Evolutionary conservation across 1,140 invertebrate species (phyloP).

Genomic region (Spodoptera frugiperda): DNA sequence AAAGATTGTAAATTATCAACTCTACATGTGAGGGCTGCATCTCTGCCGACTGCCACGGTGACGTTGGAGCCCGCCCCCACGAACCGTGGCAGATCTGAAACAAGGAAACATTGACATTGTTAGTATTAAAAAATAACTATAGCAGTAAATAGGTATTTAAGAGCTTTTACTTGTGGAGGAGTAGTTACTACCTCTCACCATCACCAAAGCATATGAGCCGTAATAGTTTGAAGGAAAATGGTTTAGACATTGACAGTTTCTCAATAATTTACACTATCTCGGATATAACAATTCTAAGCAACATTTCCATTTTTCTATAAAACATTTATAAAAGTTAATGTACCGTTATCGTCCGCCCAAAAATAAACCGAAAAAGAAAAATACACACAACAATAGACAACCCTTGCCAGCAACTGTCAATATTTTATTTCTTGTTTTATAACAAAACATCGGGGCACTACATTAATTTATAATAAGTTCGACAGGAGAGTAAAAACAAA

Average conservation of each 20-base stretch:
- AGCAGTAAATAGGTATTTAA: not conserved
- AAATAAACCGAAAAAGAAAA: too few relatives aligned
- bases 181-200: too few relatives aligned
- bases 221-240: too few relatives aligned
- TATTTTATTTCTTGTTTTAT: not conserved
- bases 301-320: too few relatives aligned
- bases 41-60: conserved; percentile 90
- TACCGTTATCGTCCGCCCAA: too few relatives aligned
- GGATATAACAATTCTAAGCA: too few relatives aligned
- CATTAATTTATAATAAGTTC: conserved; percentile 14
- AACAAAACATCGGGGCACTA: not conserved
- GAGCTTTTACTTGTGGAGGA: too few relatives aligned
- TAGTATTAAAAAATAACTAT: not conserved
- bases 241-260: too few relatives aligned
- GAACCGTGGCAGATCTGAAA: conserved; percentile 90
- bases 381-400: too few relatives aligned
- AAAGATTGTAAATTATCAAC: conserved; percentile 91
- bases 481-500: conserved; percentile 3
- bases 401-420: not conserved
- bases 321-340: too few relatives aligned
- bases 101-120: conserved; percentile 40
- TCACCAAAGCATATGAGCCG: too few relatives aligned
- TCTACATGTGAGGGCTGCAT: conserved; percentile 90
- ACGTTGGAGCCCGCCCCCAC: conserved; percentile 91
- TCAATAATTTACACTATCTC: too few relatives aligned